Percentiles rank a stretch among this genome's conserved stretches.
Evolutionary conservation across 1,140 invertebrate genomes (phyloP).

Genomic region (Drosophila serrata): DNA sequence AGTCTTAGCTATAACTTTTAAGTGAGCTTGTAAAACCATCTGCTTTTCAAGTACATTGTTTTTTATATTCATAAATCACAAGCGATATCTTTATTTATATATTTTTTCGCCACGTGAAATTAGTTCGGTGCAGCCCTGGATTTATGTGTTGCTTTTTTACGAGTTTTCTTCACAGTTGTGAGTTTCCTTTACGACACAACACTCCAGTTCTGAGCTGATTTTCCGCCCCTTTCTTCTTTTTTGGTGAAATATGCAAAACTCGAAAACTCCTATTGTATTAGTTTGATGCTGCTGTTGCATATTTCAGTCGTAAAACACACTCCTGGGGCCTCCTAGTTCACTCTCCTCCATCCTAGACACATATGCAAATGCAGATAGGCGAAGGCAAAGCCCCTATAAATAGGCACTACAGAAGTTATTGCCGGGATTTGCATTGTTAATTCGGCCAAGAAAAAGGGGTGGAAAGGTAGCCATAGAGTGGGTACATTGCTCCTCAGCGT

Average conservation of each 20-base stretch:
- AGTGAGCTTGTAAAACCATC: background rate
- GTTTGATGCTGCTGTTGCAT: constrained; percentile 46
- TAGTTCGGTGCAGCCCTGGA: background rate
- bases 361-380: constrained; percentile 26
- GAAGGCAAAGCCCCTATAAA: constrained; percentile 34
- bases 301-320: constrained; percentile 60
- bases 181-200: constrained; percentile 27
- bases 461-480: background rate
- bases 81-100: background rate
- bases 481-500: constrained; percentile 6
- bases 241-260: constrained; percentile 27
- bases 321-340: constrained; percentile 4
- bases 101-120: constrained; percentile 3
- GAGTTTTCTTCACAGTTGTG: constrained; percentile 10
- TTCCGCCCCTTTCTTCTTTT: constrained; percentile 7
- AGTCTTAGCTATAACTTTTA: background rate
- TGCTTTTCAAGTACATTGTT: background rate
- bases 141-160: constrained; percentile 24
- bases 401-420: constrained; percentile 55
- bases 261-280: constrained; percentile 29
- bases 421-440: constrained; percentile 63
- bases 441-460: constrained; percentile 22
- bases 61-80: background rate
- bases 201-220: constrained; percentile 5
- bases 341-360: constrained; percentile 6